Percentiles rank a stretch among this genome's conserved stretches.
Evolutionary conservation across 2,113 vertebrate genomes (phyloP).

Genomic region (Eulemur macaco): DNA sequence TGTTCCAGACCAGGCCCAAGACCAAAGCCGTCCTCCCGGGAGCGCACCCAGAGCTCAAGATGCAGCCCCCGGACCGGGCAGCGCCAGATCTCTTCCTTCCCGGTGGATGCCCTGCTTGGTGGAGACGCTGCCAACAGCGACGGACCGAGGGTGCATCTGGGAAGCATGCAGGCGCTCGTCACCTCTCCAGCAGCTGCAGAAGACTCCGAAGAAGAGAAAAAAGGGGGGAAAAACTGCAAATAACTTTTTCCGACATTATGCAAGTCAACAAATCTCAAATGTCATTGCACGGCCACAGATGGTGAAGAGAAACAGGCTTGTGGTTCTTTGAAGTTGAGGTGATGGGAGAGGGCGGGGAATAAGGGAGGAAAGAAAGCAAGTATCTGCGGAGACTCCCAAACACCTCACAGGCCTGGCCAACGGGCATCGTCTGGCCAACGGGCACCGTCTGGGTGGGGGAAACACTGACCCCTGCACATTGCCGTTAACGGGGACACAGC

Average conservation of each 20-base stretch:
- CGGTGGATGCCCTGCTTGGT: accelerated
- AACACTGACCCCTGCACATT: background rate
- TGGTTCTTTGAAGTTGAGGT: background rate
- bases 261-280: constrained; percentile 48
- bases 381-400: background rate
- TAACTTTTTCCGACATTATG: constrained; percentile 33
- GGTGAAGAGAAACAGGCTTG: background rate
- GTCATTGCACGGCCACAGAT: constrained; percentile 1
- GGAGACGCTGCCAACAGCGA: background rate
- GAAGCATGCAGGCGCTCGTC: accelerated
- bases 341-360: accelerated
- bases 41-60: background rate
- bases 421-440: background rate
- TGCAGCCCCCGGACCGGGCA: background rate
- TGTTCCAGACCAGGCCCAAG: background rate
- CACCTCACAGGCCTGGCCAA: background rate
- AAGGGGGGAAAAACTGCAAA: background rate
- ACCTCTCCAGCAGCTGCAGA: background rate
- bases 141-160: accelerated
- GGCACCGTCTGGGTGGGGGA: background rate
- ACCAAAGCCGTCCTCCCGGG: background rate
- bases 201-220: no score
- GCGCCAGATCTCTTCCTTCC: background rate
- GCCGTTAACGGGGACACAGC: background rate
- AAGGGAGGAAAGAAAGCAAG: background rate